Evolutionary conservation across 2,113 vertebrate genomes (phyloP), one percentile per base, ranked within the genome.

Genomic region (Archocentrus centrarchus): DNA sequence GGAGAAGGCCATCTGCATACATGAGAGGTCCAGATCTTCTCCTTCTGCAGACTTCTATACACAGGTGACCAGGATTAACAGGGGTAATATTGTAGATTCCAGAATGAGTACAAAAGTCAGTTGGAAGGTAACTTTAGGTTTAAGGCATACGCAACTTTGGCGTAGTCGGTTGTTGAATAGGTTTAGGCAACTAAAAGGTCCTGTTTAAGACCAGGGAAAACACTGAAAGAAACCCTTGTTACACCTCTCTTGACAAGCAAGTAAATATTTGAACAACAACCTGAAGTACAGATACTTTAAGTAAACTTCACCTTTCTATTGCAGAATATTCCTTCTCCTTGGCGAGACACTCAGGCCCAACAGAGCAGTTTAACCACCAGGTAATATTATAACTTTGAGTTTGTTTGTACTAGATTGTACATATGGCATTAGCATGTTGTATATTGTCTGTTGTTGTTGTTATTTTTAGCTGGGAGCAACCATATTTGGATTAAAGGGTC

Each of bases 11-110:
- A 86, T 90, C 6, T 97, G 96, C 22, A 30, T 96, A 11, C 98
- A 99, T 1, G 97, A 97, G 85, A 93, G 97, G 59, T 98, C 97
- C 39, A 93, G 96, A 59, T 99, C 98, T 0, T 99, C 98, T 0
- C 97, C 97, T 0, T 97, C 97, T 70, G 95, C 97, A 7, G 97
- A 98, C 53, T 96, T 97, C 84, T 95, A 97, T 27, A 82, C 91
- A 47, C 96, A 97, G 97, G 98, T 99, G 84, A 92, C 44, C 32
- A 27, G 18, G 35, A 47, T 24, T 73, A 53, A 6, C 11, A 30
- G 30, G 66, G 6, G 5, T 2, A 35, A 73, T 73, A 14, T 55
- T 55, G 17, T 73, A 55, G 27, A 35, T 18, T 2, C 7, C 27
- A 30, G 13, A 73, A 73, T 30, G 18, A 35, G 47, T 73, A 73